A percentile compares a stretch with the other conserved stretches of the same genome.
Conservation (phyloP, 2,113 vertebrate genomes). For the Empidonax alnorum region DNA sequence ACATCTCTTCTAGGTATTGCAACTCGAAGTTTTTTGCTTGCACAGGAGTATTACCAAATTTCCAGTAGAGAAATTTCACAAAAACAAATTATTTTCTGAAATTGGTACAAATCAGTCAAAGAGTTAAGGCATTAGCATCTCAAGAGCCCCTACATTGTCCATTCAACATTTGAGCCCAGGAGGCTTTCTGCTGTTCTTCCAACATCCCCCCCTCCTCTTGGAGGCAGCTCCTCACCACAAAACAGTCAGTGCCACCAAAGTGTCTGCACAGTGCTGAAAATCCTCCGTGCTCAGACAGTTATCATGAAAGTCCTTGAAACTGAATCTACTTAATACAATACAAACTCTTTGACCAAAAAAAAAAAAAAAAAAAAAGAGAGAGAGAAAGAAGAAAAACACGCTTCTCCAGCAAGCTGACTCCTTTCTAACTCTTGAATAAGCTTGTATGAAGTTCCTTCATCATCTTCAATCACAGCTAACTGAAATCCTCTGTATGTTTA, state of each 20-base stretch:
- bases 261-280: neutral
- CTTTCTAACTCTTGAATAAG: neutral
- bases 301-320: neutral
- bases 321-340: neutral
- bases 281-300: neutral
- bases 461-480: neutral
- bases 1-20: neutral
- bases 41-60: neutral
- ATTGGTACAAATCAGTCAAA: neutral
- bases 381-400: neutral
- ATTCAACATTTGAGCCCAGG: neutral
- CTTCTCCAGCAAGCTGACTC: neutral
- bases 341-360: neutral
- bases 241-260: neutral
- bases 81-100: neutral
- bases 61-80: neutral
- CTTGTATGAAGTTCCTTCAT: neutral
- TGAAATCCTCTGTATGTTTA: neutral
- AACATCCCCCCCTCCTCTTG: neutral
- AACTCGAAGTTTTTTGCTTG: neutral
- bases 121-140: neutral
- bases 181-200: neutral
- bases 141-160: rapidly evolving
- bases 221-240: neutral
- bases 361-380: rapidly evolving